A percentile compares a stretch with the other conserved stretches of the same genome.
Conservation (phyloP, 2,797 vertebrate species). For the Natrix natrix region DNA sequence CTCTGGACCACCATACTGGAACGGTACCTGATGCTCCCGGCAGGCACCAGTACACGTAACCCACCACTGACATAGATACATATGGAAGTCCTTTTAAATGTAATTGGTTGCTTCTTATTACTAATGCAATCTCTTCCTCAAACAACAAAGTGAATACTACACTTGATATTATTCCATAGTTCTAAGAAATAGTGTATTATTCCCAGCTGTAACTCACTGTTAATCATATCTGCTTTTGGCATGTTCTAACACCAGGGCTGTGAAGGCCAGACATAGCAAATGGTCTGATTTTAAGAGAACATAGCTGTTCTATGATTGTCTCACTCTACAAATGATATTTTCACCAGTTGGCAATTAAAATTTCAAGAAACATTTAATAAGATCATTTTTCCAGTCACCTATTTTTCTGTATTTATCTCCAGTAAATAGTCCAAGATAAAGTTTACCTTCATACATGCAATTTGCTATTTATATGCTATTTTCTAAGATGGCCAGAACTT, state of each 20-base stretch:
- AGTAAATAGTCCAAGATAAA: neutral
- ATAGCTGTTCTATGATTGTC: neutral
- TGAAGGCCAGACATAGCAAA: neutral
- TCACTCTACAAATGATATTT: neutral
- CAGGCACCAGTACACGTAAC: too few species aligned
- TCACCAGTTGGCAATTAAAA: neutral
- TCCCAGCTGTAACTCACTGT: neutral
- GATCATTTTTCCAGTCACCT: neutral
- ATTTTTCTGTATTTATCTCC: neutral
- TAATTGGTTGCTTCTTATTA: neutral
- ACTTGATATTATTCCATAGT: neutral
- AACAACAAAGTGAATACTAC: neutral
- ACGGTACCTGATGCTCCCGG: too few species aligned
- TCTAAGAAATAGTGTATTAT: slow-evolving; percentile 1
- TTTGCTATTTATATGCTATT: neutral
- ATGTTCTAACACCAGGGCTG: neutral
- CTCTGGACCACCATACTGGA: too few species aligned
- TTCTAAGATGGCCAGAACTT: neutral
- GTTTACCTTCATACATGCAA: neutral
- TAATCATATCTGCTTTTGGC: neutral
- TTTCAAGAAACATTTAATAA: neutral
- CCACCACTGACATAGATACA: neutral
- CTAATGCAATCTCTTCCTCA: slow-evolving; percentile 17
- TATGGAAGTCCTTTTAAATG: neutral
- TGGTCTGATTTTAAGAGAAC: neutral